Evolutionary conservation across 92 coral and sea anemone species (phyloP).

Genomic region (Actinostola sp.): DNA sequence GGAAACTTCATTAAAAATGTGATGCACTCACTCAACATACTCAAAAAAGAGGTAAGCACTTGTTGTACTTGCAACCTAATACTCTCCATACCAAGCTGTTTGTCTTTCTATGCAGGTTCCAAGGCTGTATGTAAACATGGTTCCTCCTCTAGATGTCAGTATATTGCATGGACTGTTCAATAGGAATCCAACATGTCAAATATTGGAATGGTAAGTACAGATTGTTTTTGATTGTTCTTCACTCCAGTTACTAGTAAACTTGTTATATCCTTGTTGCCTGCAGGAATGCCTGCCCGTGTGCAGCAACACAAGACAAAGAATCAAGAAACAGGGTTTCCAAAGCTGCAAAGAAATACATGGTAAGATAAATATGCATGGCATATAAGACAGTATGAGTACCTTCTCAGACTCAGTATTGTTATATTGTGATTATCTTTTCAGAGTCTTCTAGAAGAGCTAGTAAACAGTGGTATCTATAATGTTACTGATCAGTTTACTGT

Average conservation of each 20-base stretch:
- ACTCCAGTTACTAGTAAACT: no score
- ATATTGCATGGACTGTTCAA: slow-evolving; percentile 45
- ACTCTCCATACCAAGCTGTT: neutral
- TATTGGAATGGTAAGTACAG: slow-evolving; percentile 76
- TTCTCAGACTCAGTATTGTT: no score
- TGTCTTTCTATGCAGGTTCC: slow-evolving; percentile 58
- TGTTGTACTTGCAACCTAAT: neutral
- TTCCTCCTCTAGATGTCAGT: slow-evolving; percentile 86
- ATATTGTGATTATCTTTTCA: no score
- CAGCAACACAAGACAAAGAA: slow-evolving; percentile 22
- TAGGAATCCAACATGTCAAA: slow-evolving; percentile 46
- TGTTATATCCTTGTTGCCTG: neutral
- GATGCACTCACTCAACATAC: slow-evolving; percentile 71
- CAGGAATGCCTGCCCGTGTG: slow-evolving; percentile 77
- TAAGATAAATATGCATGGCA: slow-evolving; percentile 11
- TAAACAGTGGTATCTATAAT: slow-evolving; percentile 87
- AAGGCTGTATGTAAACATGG: slow-evolving; percentile 77
- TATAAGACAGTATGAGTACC: no score
- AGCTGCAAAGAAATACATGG: slow-evolving; percentile 64
- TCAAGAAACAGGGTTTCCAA: slow-evolving; percentile 30
- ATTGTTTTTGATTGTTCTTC: neutral
- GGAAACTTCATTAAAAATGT: slow-evolving; percentile 72
- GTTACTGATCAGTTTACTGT: slow-evolving; percentile 70
- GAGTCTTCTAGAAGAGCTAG: slow-evolving; percentile 73
- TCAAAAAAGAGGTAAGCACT: slow-evolving; percentile 65